phyloP scores from a whole-genome alignment of 2,888 invertebrate genomes.

The Adela reaumurella region DNA sequence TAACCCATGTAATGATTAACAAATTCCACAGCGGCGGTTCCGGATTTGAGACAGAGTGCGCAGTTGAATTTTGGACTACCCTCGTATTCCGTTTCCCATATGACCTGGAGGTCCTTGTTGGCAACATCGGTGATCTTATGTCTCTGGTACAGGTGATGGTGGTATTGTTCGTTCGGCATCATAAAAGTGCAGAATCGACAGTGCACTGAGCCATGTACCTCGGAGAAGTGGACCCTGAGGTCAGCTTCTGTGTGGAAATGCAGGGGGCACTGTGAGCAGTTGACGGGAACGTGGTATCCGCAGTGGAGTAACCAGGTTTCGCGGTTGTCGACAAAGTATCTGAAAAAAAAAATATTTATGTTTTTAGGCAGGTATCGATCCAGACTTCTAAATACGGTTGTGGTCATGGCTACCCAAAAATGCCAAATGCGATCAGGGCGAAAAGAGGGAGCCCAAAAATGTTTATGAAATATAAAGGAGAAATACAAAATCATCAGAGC shows the following conservation, averaged over 20 bases:
- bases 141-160: conserved; percentile 36
- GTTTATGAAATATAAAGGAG: no score
- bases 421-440: no score
- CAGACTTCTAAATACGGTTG: no score
- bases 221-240: conserved; percentile 30
- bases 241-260: conserved; percentile 28
- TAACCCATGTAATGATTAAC: conserved; percentile 44
- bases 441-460: no score
- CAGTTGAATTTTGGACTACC: conserved; percentile 29
- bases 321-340: conserved; percentile 42
- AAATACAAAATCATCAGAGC: no score
- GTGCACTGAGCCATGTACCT: conserved; percentile 34
- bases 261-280: conserved; percentile 41
- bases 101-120: conserved; percentile 24
- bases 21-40: conserved; percentile 25
- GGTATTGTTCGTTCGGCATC: conserved; percentile 32
- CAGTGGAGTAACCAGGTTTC: conserved; percentile 32
- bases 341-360: no score
- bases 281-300: conserved; percentile 43
- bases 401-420: no score
- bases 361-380: no score
- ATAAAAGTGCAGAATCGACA: conserved; percentile 43
- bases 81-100: conserved; percentile 36
- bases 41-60: conserved; percentile 32
- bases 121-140: conserved; percentile 32